Percentiles rank a stretch among this genome's conserved stretches.
Conservation (phyloP, 2,797 vertebrate species). For the Phrynocephalus vlangalii region DNA sequence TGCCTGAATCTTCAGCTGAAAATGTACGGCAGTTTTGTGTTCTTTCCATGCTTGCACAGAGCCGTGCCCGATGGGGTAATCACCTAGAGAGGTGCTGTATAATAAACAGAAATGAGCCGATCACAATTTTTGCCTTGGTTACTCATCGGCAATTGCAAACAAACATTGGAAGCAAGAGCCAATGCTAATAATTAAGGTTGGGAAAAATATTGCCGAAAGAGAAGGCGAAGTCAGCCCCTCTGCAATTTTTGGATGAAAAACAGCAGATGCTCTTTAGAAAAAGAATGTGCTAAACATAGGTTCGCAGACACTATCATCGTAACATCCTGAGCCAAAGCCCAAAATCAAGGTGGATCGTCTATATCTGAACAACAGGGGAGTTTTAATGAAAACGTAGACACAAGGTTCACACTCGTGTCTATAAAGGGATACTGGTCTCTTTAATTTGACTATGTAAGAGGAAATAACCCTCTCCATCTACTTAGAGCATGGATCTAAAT, state of each 20-base stretch:
- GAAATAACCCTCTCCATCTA: not conserved
- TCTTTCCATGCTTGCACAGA: not conserved
- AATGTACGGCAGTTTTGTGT: not conserved
- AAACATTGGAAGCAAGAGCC: conserved; percentile 3
- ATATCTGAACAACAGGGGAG: not conserved
- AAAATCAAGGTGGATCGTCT: not conserved
- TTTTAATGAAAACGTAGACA: not conserved
- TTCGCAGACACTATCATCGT: conserved; percentile 4
- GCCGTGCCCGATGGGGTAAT: not conserved
- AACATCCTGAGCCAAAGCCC: not conserved
- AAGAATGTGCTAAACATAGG: conserved; percentile 20
- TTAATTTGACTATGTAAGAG: not conserved
- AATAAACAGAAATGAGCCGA: not conserved
- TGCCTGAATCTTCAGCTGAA: not conserved
- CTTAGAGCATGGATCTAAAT: not conserved
- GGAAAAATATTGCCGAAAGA: conserved; percentile 26
- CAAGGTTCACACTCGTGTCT: not conserved
- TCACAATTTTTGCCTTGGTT: conserved; percentile 1
- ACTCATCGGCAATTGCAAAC: not conserved
- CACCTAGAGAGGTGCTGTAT: not conserved
- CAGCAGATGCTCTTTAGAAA: conserved; percentile 27
- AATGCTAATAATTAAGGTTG: conserved; percentile 23
- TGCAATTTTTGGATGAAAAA: conserved; percentile 19
- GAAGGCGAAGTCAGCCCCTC: not conserved
- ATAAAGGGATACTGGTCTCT: not conserved